A percentile compares a stretch with the other conserved stretches of the same genome.
phyloP scores from a whole-genome alignment of 2,113 vertebrate species.

The Tupaia tana region DNA sequence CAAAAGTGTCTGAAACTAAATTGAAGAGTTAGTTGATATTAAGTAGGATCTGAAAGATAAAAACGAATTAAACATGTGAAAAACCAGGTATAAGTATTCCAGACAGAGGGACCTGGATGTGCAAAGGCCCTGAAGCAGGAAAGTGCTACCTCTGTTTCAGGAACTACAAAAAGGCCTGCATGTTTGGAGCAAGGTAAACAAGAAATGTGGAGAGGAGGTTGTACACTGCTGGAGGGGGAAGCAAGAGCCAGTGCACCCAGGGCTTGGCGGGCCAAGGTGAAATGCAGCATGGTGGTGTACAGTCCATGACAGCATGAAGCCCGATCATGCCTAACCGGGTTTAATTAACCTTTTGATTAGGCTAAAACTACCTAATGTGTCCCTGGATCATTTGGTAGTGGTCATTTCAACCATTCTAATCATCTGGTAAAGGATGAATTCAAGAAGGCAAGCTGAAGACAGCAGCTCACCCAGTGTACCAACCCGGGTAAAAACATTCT shows the following conservation, averaged over 20 bases:
- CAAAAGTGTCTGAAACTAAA: too few relatives aligned
- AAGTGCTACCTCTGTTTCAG: not conserved
- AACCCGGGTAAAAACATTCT: not conserved
- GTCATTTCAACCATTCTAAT: not conserved
- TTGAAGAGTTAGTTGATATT: not conserved
- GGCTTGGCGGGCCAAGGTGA: not conserved
- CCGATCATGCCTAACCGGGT: not conserved
- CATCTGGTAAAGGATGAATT: slow-evolving; percentile 6
- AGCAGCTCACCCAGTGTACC: not conserved
- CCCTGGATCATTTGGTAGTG: not conserved
- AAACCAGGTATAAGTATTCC: not conserved
- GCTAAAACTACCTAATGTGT: not conserved
- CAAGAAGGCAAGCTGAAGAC: not conserved
- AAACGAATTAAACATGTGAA: not conserved
- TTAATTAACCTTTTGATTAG: not conserved
- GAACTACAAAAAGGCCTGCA: not conserved
- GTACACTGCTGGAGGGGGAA: not conserved
- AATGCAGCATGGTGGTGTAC: rapidly evolving
- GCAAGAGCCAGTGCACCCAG: not conserved
- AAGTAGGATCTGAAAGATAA: not conserved
- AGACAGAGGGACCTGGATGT: not conserved
- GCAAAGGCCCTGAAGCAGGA: not conserved
- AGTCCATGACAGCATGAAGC: too few relatives aligned
- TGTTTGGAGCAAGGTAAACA: not conserved
- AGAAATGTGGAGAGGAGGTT: not conserved